A percentile compares a stretch with the other conserved stretches of the same genome.
Conservation (phyloP, 2,797 vertebrate species). For the Notolabrus celidotus region DNA sequence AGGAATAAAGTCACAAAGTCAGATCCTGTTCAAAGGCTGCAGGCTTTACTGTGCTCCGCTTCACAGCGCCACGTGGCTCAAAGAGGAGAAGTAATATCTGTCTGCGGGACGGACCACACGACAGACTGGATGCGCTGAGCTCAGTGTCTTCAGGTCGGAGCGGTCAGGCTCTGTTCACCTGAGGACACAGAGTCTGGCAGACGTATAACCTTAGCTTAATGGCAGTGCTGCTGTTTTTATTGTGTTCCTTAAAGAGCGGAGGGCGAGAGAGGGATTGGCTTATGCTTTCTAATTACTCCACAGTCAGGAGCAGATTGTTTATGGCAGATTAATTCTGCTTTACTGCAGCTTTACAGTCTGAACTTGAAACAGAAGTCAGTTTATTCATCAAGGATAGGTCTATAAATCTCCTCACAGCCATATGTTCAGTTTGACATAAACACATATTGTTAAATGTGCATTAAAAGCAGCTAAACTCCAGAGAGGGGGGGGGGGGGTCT, state of each 20-base stretch:
- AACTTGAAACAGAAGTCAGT: background rate
- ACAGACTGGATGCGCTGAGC: constrained; percentile 53
- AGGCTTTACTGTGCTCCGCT: constrained; percentile 9
- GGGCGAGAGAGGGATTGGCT: constrained; percentile 21
- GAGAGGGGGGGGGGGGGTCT: background rate
- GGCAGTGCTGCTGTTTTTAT: constrained; percentile 70
- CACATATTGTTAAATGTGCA: background rate
- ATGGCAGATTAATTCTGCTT: constrained; percentile 54
- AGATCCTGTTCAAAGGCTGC: constrained; percentile 32
- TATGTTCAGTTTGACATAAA: background rate
- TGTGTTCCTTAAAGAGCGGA: constrained; percentile 56
- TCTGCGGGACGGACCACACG: constrained; percentile 29
- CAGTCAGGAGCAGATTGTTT: constrained; percentile 46
- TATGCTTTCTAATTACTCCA: constrained; percentile 31
- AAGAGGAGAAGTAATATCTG: constrained; percentile 12
- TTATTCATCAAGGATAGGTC: background rate
- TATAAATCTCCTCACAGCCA: background rate
- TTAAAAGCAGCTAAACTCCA: background rate
- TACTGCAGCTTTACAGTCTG: constrained; percentile 34
- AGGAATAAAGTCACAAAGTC: constrained; percentile 32
- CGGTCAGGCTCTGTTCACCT: constrained; percentile 37
- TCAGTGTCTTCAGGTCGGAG: constrained; percentile 32
- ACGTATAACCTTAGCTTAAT: constrained; percentile 61
- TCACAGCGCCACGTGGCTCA: constrained; percentile 15
- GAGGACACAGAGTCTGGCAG: constrained; percentile 54